These are phyloP conservation scores for Corydoras maculifer DNA, from an alignment of 2,113 vertebrate species.

Conservation along the genomic window DNA sequence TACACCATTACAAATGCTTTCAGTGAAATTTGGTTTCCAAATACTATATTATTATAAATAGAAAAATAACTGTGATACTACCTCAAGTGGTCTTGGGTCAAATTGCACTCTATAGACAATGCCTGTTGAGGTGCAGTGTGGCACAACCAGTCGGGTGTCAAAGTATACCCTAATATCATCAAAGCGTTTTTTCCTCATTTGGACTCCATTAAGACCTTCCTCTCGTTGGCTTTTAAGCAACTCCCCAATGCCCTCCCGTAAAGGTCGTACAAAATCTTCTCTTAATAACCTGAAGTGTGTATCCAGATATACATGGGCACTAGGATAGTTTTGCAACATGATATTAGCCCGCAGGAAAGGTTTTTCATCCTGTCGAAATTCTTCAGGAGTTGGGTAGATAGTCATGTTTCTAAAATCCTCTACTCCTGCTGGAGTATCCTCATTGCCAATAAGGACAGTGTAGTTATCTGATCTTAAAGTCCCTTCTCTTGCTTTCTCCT, in stretches of 20 bases:
- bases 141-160: conserved; percentile 67
- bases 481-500: conserved; percentile 76
- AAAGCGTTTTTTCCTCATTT: conserved; percentile 67
- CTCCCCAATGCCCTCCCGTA: conserved; percentile 81
- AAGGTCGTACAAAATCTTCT: conserved; percentile 86
- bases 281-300: conserved; percentile 90
- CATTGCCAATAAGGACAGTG: conserved; percentile 53
- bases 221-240: conserved; percentile 63
- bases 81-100: conserved; percentile 70
- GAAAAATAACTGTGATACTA: conserved; percentile 33
- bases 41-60: too few species aligned
- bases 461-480: conserved; percentile 74
- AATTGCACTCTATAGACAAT: conserved; percentile 80
- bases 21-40: too few species aligned
- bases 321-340: conserved; percentile 70
- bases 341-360: conserved; percentile 82
- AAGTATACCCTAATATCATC: conserved; percentile 85
- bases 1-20: too few species aligned
- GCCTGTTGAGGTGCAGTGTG: conserved; percentile 69
- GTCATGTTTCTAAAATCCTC: conserved; percentile 72
- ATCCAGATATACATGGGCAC: conserved; percentile 77
- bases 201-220: conserved; percentile 46
- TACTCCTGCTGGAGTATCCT: conserved; percentile 51
- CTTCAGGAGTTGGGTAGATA: conserved; percentile 78
- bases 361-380: conserved; percentile 68